Base-by-base conservation (phyloP, 2,797 vertebrate species). In the Thalassophryne amazonica region DNA sequence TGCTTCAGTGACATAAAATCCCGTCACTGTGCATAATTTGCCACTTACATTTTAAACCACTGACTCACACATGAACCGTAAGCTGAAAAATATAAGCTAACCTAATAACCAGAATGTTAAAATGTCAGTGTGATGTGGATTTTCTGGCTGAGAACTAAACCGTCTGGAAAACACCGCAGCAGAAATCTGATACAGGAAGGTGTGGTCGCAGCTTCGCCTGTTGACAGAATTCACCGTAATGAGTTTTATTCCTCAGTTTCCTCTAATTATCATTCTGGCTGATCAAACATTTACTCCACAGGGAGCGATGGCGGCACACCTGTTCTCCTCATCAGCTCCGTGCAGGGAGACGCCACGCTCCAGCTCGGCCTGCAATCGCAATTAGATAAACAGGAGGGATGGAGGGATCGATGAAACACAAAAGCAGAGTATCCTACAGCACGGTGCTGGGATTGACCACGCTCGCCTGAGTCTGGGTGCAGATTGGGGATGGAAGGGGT, bases 81-180 rank as follows among this genome's bases (percentile, higher is more conserved):
- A n/a, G n/a, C n/a, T n/a, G n/a, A n/a, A n/a, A n/a, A n/a, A n/a
- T n/a, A n/a, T n/a, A n/a, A n/a, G n/a, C n/a, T n/a, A n/a, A n/a
- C n/a, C n/a, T n/a, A n/a, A n/a, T n/a, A n/a, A n/a, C n/a, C n/a
- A n/a, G n/a, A n/a, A n/a, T n/a, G n/a, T n/a, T n/a, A n/a, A 66
- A 69, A 68, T 39, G 61, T 42, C 56, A 45, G 60, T 18, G 43
- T 33, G 43, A 41, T 11, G 50, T 25, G 34, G 23, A 22, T 53
- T 62, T 71, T 62, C 64, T 52, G 15, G 1, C 63, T 7, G 37
- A 69, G 48, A 16, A 23, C 15, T 2, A 36, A 60, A 48, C 45
- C 32, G 38, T 52, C 24, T 74, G 77, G 76, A 81, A 81, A 83
- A 42, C 73, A 78, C 72, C 78, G 12, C 16, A 66, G 54, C 12